These are phyloP conservation scores for Nycteola revayana DNA, from an alignment of 2,888 invertebrate genomes.

Conservation along the genomic window DNA sequence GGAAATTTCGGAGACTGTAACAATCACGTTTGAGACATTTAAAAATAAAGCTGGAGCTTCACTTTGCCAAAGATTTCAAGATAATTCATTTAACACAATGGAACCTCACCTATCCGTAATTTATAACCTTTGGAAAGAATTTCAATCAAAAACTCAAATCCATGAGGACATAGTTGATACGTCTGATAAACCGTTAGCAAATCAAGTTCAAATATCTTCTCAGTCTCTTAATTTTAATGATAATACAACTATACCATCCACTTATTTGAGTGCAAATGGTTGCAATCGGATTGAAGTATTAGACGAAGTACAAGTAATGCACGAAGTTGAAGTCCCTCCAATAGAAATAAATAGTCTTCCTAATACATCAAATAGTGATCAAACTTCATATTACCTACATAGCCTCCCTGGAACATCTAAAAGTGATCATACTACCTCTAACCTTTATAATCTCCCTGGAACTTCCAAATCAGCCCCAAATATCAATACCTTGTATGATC, in stretches of 20 bases:
- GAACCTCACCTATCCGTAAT: slow-evolving; percentile 3
- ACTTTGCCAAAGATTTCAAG: slow-evolving; percentile 4
- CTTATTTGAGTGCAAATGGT: too few relatives aligned
- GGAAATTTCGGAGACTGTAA: slow-evolving; percentile 1
- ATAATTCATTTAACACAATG: slow-evolving; percentile 1
- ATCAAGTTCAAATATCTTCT: slow-evolving; percentile 1
- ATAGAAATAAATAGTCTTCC: slow-evolving; percentile 1
- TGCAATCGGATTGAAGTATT: slow-evolving; percentile 1
- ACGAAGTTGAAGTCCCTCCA: slow-evolving; percentile 3
- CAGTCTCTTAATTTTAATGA: slow-evolving; percentile 3
- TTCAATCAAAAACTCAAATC: slow-evolving; percentile 3
- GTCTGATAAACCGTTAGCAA: too few relatives aligned
- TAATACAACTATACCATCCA: too few relatives aligned
- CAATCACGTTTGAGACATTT: slow-evolving; percentile 1
- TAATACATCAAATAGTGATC: slow-evolving; percentile 2
- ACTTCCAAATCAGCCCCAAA: slow-evolving; percentile 3
- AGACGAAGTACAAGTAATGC: slow-evolving; percentile 3
- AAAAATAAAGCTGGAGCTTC: slow-evolving; percentile 3
- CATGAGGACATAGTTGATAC: slow-evolving; percentile 1
- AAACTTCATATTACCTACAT: background rate
- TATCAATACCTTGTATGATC: slow-evolving; percentile 1
- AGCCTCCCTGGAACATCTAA: slow-evolving; percentile 5
- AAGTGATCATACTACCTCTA: slow-evolving; percentile 2
- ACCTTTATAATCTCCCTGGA: slow-evolving; percentile 1
- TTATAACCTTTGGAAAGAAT: slow-evolving; percentile 5